Base-by-base conservation (phyloP, 1,140 invertebrate genomes). In the Drosophila kanapiae region DNA sequence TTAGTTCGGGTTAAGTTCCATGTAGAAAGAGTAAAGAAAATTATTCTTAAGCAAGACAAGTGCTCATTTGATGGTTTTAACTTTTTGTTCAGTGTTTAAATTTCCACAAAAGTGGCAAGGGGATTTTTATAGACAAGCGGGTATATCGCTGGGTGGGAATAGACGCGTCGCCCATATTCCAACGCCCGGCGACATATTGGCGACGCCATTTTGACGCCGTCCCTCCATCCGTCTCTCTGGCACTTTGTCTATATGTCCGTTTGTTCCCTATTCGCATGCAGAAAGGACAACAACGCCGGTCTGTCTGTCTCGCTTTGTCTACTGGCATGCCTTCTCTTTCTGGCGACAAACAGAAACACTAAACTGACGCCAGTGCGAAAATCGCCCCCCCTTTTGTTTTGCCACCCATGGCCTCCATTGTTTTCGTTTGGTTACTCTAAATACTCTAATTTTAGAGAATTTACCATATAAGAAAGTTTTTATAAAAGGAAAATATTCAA, bases 191-290 rank as follows among this genome's bases (percentile, higher is more conserved):
- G 87, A 83, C 87, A 87, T 86, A 83, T 91, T 84, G 87, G 75
- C 87, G 87, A 81, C 87, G 87, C 87, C 87, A 91, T 87, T 91
- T 87, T 83, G 80, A 87, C 78, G 74, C 67, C 80, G 80, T 61
- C 71, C 42, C 47, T 45, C 62, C n/a, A 62, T 56, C 57, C 9
- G 40, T 45, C 29, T 9, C 35, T 57, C 67, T 59, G 58, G 16
- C 57, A 45, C n/a, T 29, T 72, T 59, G 64, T 60, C 57, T 59
- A n/a, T 27, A 27, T 65, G 29, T 57, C 16, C 23, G 29, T 68
- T 45, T 35, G 42, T 31, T 27, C n/a, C 8, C 18, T 59, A n/a
- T 64, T 67, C 23, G 38, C 67, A 67, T 62, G 67, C 67, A 67
- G 23, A 70, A 62, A 70, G 49, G 56, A 18, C 79, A 67, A 59